Conservation (phyloP, 2,113 vertebrate species). For the Thymallus thymallus region DNA sequence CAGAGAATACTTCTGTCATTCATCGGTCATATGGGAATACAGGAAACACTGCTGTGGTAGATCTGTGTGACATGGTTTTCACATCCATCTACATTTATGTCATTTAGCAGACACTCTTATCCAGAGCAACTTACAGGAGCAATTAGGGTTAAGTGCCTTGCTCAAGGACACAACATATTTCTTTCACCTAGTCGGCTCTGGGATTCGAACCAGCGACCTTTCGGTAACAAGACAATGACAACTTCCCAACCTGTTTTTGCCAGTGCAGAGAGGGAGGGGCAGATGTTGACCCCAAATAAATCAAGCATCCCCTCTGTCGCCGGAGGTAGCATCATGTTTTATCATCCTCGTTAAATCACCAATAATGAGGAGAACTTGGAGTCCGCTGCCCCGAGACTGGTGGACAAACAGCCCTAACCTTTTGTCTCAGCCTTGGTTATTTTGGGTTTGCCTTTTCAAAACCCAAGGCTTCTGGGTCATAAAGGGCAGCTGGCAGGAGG, state of each 20-base stretch:
- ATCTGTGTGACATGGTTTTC: too few relatives aligned
- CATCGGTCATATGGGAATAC: not conserved
- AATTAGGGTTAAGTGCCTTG: too few relatives aligned
- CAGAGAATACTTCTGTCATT: not conserved
- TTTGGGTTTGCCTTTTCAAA: slow-evolving; percentile 42
- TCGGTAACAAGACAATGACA: not conserved
- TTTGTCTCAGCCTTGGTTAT: slow-evolving; percentile 25
- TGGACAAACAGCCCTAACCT: slow-evolving; percentile 34
- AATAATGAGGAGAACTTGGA: slow-evolving; percentile 52
- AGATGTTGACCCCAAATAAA: slow-evolving; percentile 72
- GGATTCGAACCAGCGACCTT: too few relatives aligned
- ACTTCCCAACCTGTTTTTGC: slow-evolving; percentile 53
- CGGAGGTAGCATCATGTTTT: slow-evolving; percentile 57
- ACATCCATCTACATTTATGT: too few relatives aligned
- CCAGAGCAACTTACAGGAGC: too few relatives aligned
- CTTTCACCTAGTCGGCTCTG: too few relatives aligned
- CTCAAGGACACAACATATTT: too few relatives aligned
- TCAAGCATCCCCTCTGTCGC: slow-evolving; percentile 57
- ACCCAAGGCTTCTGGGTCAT: slow-evolving; percentile 22
- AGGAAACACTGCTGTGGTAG: not conserved
- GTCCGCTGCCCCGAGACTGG: slow-evolving; percentile 16
- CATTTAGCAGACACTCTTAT: too few relatives aligned
- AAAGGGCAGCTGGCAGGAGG: slow-evolving; percentile 32
- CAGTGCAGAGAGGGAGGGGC: slow-evolving; percentile 32
- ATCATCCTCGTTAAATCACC: slow-evolving; percentile 65